Evolutionary conservation across 2,888 invertebrate species (phyloP).

Genomic region (Lottia scabra): DNA sequence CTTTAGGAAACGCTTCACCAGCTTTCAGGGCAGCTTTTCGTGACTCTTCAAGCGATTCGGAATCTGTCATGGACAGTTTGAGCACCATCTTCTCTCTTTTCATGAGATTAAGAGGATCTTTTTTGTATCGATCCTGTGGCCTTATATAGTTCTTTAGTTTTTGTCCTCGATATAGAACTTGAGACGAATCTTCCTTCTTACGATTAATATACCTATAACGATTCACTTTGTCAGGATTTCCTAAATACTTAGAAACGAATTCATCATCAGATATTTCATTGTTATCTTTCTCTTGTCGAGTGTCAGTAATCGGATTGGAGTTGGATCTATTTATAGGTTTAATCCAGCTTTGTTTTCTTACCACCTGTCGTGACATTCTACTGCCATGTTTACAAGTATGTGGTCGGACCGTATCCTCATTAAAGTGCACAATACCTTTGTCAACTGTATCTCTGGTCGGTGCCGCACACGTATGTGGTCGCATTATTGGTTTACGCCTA

Average conservation of each 20-base stretch:
- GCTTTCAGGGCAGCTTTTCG: conserved; percentile 2
- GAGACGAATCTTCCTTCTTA: not conserved
- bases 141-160: conserved; percentile 21
- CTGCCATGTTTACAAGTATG: not conserved
- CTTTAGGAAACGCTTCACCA: not conserved
- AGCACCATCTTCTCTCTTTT: conserved; percentile 14
- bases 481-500: not conserved
- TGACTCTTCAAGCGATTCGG: conserved; percentile 1
- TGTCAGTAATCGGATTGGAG: not conserved
- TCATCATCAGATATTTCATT: too few relatives aligned
- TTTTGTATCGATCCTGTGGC: conserved; percentile 24
- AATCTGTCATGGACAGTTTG: conserved; percentile 13
- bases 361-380: not conserved
- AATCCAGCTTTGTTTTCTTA: not conserved
- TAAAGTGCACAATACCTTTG: not conserved
- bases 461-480: not conserved
- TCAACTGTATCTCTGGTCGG: not conserved
- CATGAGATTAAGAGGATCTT: conserved; percentile 1
- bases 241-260: not conserved
- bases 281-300: too few relatives aligned
- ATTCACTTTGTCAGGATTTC: not conserved
- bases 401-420: not conserved
- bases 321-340: not conserved
- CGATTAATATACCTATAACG: not conserved
- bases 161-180: conserved; percentile 9